Evolutionary conservation across 1,140 invertebrate genomes (phyloP).

Genomic region (Pararge aegeria): DNA sequence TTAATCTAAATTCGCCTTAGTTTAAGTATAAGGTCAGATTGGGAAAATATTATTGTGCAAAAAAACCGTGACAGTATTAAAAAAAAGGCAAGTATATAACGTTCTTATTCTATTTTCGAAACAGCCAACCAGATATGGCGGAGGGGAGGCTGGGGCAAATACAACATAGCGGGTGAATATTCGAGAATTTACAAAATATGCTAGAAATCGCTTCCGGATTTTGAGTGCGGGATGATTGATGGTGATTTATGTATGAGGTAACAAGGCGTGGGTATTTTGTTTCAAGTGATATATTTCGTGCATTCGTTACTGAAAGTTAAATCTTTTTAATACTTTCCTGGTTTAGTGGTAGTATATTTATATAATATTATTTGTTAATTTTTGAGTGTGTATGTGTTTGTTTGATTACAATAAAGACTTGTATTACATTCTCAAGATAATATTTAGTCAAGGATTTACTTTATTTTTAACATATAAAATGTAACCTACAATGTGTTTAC

Average conservation of each 20-base stretch:
- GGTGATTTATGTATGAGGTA: neutral
- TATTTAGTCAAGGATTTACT: too few relatives aligned
- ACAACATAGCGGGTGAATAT: constrained; percentile 26
- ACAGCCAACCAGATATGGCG: constrained; percentile 12
- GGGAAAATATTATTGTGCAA: neutral
- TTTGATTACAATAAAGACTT: too few relatives aligned
- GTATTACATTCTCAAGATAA: too few relatives aligned
- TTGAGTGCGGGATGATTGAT: constrained; percentile 4
- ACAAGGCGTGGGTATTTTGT: neutral
- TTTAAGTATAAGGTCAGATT: too few relatives aligned
- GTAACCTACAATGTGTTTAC: too few relatives aligned
- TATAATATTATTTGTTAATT: too few relatives aligned
- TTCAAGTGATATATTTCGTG: neutral
- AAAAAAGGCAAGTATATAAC: neutral
- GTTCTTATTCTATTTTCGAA: constrained; percentile 6
- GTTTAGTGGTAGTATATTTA: too few relatives aligned
- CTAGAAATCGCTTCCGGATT: constrained; percentile 19
- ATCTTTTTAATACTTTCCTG: too few relatives aligned
- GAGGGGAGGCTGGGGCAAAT: neutral
- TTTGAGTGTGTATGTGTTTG: too few relatives aligned
- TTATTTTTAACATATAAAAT: too few relatives aligned
- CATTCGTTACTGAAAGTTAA: neutral
- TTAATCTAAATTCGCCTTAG: too few relatives aligned
- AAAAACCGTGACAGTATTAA: neutral
- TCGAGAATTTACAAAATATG: constrained; percentile 32